These are phyloP conservation scores for Cremastobaeus sp. DNA, from an alignment of 2,888 invertebrate genomes.

Conservation along the genomic window DNA sequence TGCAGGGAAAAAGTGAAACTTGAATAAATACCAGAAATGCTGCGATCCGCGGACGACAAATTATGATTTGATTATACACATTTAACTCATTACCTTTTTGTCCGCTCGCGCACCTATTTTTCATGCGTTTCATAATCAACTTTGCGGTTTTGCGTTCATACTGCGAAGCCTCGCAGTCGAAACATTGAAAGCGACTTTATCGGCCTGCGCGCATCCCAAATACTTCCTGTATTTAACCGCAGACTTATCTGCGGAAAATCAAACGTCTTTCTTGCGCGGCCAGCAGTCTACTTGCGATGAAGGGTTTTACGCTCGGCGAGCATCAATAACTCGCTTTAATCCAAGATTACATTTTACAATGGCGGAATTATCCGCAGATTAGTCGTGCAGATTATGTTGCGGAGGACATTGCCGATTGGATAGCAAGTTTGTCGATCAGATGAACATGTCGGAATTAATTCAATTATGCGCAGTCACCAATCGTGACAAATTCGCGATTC, in stretches of 20 bases:
- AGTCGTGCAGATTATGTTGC: conserved; percentile 52
- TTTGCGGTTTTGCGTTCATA: conserved; percentile 40
- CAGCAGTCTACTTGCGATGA: conserved; percentile 43
- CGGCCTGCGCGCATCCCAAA: conserved; percentile 30
- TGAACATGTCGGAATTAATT: conserved; percentile 46
- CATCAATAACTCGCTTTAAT: conserved; percentile 63
- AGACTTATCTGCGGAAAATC: conserved; percentile 57
- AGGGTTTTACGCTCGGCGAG: conserved; percentile 58
- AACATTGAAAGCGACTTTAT: conserved; percentile 42
- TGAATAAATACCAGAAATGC: conserved; percentile 2
- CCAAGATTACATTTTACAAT: conserved; percentile 63
- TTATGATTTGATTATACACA: conserved; percentile 39
- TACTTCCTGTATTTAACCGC: conserved; percentile 51
- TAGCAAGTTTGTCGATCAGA: conserved; percentile 45
- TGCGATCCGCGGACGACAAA: conserved; percentile 21
- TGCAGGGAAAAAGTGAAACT: conserved; percentile 48
- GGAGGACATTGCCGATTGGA: conserved; percentile 45
- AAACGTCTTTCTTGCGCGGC: conserved; percentile 49
- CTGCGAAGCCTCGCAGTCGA: conserved; percentile 36
- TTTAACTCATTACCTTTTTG: conserved; percentile 33
- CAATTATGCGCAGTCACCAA: too few relatives aligned
- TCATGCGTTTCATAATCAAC: conserved; percentile 37
- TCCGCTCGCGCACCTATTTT: conserved; percentile 11
- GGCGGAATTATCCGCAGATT: conserved; percentile 61
- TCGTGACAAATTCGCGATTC: too few relatives aligned